These are phyloP conservation scores for Microcebus lehilahytsara DNA, from an alignment of 2,113 vertebrate genomes.

Conservation along the genomic window DNA sequence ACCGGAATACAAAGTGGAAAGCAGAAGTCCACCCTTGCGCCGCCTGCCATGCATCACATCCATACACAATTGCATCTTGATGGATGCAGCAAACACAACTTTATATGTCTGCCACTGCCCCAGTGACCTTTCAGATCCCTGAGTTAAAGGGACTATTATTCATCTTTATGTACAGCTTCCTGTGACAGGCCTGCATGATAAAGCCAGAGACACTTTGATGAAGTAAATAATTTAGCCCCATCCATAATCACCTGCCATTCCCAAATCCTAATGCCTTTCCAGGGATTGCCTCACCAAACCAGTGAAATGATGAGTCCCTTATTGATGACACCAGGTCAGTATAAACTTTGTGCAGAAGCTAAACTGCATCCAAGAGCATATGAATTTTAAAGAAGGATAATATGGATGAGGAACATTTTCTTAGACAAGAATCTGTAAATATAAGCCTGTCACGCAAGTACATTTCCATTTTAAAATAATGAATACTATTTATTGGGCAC, in stretches of 20 bases:
- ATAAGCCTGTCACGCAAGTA: background rate
- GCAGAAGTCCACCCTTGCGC: background rate
- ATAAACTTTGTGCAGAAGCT: conserved; percentile 50
- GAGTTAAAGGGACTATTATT: conserved; percentile 69
- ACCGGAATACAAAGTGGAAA: background rate
- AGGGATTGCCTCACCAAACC: conserved; percentile 47
- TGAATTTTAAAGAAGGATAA: conserved; percentile 44
- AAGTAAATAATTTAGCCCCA: conserved; percentile 70
- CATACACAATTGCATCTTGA: conserved; percentile 14
- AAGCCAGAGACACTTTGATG: conserved; percentile 61
- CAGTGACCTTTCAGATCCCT: conserved; percentile 58
- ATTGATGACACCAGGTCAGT: conserved; percentile 19
- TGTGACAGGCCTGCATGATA: conserved; percentile 56
- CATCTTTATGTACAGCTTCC: conserved; percentile 52
- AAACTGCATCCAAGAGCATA: conserved; percentile 19
- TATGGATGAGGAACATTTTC: background rate
- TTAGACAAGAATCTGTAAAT: background rate
- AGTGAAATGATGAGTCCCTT: conserved; percentile 56
- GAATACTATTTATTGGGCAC: background rate
- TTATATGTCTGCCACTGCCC: conserved; percentile 31
- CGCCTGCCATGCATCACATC: conserved; percentile 20
- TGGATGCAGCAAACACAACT: conserved; percentile 58
- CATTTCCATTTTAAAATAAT: conserved; percentile 34
- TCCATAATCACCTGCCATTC: conserved; percentile 49
- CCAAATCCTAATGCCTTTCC: conserved; percentile 50